Percentiles rank a stretch among this genome's conserved stretches.
phyloP scores from a whole-genome alignment of 2,888 invertebrate genomes.

The Apamea monoglypha region DNA sequence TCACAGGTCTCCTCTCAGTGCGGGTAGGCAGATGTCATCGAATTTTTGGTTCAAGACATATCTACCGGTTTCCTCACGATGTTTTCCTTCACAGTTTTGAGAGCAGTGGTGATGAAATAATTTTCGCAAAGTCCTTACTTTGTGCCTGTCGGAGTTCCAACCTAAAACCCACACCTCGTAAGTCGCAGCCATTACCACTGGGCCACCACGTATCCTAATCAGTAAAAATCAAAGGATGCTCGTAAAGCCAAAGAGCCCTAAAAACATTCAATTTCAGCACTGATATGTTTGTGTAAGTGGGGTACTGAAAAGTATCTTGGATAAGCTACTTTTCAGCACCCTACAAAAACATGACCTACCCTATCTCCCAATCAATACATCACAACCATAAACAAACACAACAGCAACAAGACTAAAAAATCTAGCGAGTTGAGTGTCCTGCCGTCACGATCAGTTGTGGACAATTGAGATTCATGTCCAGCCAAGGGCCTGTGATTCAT shows the following conservation, averaged over 20 bases:
- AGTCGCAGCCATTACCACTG: no score
- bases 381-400: constrained; percentile 24
- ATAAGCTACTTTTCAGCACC: neutral
- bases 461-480: constrained; percentile 73
- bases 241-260: neutral
- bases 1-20: no score
- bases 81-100: no score
- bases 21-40: no score
- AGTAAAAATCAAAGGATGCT: neutral
- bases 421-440: constrained; percentile 67
- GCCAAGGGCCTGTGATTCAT: constrained; percentile 72
- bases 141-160: no score
- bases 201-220: no score
- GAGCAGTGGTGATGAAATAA: no score
- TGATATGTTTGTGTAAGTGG: no score
- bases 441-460: constrained; percentile 62
- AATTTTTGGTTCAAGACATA: no score
- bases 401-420: constrained; percentile 47
- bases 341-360: neutral
- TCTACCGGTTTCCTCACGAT: no score
- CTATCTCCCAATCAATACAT: constrained; percentile 7
- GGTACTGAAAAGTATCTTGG: neutral
- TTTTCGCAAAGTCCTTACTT: no score
- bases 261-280: neutral
- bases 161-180: no score